Evolutionary conservation across 2,888 invertebrate genomes (phyloP), one percentile per base, ranked within the genome.

Genomic region (Calameuta pallipes): DNA sequence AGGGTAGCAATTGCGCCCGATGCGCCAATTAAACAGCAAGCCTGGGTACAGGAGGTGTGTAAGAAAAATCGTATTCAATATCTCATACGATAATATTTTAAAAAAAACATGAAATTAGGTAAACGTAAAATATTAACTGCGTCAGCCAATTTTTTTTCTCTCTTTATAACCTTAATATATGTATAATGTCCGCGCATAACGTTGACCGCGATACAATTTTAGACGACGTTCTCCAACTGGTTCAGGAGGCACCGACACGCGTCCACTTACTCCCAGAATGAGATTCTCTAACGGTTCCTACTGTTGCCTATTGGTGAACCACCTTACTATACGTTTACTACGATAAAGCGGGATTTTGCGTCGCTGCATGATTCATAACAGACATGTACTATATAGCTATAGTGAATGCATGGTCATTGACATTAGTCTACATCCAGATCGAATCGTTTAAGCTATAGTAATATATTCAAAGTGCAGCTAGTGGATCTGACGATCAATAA

Each of bases 11-110:
- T 96, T 41, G 96, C 96, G 6, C 96, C 96, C 31, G 96, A 96
- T 90, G 94, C 95, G 11, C 96, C 96, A 1, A 94, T 95, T 70
- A 95, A 95, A 89, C 94, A 95, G 75, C 92, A 95, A 85, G 94
- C 96, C 75, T 96, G 96, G 96, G 94, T 93, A 79, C 93, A 93
- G 85, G 92, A 92, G 86, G 92, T 91, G 82, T 87, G 79, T 71
- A 71, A 71, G 12, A 71, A 71, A 34, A 12, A 2, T 71, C 30
- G 70, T 34, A 71, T n/a, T 6, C 1, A 6, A 12, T 33, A 71
- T 23, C 12, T 12, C 0, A 12, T 6, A 4, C 71, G 33, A 31
- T 71, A 23, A 30, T 30, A 30, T 70, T 71, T 31, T 4, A 3
- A 12, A 71, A 31, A 11, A 71, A 4, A 9, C 9, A 11, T 31